phyloP scores from a whole-genome alignment of 2,797 vertebrate genomes.

The Darevskia nairensis region DNA sequence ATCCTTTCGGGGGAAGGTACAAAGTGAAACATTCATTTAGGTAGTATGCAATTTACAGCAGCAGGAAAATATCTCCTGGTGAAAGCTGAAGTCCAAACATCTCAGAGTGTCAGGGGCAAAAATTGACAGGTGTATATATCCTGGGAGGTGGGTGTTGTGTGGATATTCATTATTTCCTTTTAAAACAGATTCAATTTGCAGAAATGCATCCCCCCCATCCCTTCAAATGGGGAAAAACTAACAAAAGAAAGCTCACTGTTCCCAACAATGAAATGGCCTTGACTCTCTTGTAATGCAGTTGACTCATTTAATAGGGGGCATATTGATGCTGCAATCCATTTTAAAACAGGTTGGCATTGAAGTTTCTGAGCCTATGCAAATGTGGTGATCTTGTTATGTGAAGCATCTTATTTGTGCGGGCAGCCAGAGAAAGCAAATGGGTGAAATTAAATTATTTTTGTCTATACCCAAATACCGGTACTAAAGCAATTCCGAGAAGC shows the following conservation, averaged over 20 bases:
- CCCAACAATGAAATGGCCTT: not conserved
- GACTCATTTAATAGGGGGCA: slow-evolving; percentile 22
- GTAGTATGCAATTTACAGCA: not conserved
- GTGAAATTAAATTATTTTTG: slow-evolving; percentile 52
- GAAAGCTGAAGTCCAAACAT: not conserved
- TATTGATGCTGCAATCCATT: slow-evolving; percentile 41
- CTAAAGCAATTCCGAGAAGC: slow-evolving; percentile 31
- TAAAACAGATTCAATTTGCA: not conserved
- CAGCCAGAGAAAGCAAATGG: slow-evolving; percentile 40
- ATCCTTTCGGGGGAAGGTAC: not conserved
- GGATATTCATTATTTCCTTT: not conserved
- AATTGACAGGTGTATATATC: not conserved
- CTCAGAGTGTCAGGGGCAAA: not conserved
- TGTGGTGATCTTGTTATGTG: slow-evolving; percentile 27
- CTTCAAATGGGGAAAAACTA: not conserved
- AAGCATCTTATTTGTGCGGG: slow-evolving; percentile 36
- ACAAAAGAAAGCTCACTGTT: slow-evolving; percentile 5
- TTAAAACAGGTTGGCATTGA: slow-evolving; percentile 46
- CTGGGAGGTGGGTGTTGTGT: not conserved
- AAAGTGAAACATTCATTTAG: not conserved
- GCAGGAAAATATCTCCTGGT: not conserved
- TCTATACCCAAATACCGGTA: slow-evolving; percentile 26
- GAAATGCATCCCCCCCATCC: not conserved
- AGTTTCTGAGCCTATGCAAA: slow-evolving; percentile 46
- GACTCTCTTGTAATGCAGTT: slow-evolving; percentile 26